Evolutionary conservation across 2,888 invertebrate species (phyloP).

Genomic region (Dryobota labecula): DNA sequence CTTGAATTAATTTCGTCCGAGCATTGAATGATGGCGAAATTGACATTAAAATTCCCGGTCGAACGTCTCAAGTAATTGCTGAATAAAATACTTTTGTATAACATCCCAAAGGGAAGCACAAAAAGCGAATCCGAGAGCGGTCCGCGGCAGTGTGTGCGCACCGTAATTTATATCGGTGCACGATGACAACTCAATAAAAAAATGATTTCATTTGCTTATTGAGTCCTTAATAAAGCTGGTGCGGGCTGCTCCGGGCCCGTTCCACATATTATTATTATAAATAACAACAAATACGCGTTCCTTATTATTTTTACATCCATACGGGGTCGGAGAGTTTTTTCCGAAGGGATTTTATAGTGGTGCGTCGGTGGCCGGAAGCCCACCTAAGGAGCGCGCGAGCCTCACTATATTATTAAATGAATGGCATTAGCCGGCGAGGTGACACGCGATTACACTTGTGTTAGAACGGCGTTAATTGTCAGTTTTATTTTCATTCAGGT

Average conservation of each 20-base stretch:
- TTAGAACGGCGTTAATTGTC: constrained; percentile 76
- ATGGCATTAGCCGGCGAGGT: constrained; percentile 73
- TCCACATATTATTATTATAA: constrained; percentile 85
- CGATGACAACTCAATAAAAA: constrained; percentile 90
- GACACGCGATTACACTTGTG: constrained; percentile 76
- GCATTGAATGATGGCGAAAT: constrained; percentile 89
- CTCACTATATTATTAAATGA: constrained; percentile 72
- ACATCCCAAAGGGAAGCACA: constrained; percentile 87
- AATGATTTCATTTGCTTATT: constrained; percentile 91
- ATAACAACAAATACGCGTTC: constrained; percentile 84
- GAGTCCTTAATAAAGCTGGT: constrained; percentile 89
- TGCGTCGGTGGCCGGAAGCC: constrained; percentile 74
- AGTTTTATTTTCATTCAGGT: constrained; percentile 74
- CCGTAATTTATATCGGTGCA: constrained; percentile 88
- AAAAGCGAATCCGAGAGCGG: constrained; percentile 80
- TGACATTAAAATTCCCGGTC: constrained; percentile 89
- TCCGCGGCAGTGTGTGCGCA: constrained; percentile 79
- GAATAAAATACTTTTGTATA: constrained; percentile 90
- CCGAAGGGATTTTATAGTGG: constrained; percentile 69
- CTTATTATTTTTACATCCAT: constrained; percentile 80
- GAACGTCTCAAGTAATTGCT: constrained; percentile 90
- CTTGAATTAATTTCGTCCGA: constrained; percentile 87
- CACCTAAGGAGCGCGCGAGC: constrained; percentile 80
- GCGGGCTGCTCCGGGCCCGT: constrained; percentile 76
- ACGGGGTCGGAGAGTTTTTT: constrained; percentile 72